phyloP scores from a whole-genome alignment of 2,888 invertebrate species.

The Scrobipalpa atriplicella region DNA sequence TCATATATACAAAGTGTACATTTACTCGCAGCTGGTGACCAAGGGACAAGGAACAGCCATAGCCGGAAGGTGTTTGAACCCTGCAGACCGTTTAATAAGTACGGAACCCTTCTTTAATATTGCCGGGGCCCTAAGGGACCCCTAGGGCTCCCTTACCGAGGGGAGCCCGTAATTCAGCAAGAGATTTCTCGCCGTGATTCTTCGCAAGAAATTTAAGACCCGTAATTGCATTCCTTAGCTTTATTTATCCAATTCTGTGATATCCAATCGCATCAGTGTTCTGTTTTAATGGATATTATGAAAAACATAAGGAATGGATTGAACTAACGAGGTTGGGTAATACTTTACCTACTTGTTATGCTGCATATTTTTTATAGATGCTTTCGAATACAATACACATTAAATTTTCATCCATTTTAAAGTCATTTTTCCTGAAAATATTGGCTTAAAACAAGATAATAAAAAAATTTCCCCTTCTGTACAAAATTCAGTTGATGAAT shows the following conservation, averaged over 20 bases:
- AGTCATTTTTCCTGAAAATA: not conserved
- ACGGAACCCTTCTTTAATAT: constrained; percentile 74
- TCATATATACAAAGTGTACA: constrained; percentile 17
- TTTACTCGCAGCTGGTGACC: constrained; percentile 39
- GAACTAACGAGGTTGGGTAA: too few relatives aligned
- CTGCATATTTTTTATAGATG: too few relatives aligned
- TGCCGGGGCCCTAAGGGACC: constrained; percentile 64
- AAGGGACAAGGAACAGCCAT: constrained; percentile 44
- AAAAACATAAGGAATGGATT: not conserved
- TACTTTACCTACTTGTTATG: too few relatives aligned
- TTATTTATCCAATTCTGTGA: constrained; percentile 31
- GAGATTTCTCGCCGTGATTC: constrained; percentile 65
- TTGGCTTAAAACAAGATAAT: not conserved
- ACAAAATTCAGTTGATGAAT: too few relatives aligned
- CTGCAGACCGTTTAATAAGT: constrained; percentile 65
- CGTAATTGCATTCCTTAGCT: constrained; percentile 59
- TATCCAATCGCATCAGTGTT: constrained; percentile 33
- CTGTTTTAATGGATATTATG: constrained; percentile 43
- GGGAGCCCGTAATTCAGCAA: constrained; percentile 60
- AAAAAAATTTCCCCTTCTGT: too few relatives aligned
- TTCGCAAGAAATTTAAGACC: constrained; percentile 54
- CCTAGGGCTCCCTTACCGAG: constrained; percentile 51
- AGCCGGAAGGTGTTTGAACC: constrained; percentile 65
- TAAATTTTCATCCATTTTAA: too few relatives aligned
- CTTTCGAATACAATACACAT: too few relatives aligned